phyloP scores from a whole-genome alignment of 2,113 vertebrate species.

The Excalfactoria chinensis region DNA sequence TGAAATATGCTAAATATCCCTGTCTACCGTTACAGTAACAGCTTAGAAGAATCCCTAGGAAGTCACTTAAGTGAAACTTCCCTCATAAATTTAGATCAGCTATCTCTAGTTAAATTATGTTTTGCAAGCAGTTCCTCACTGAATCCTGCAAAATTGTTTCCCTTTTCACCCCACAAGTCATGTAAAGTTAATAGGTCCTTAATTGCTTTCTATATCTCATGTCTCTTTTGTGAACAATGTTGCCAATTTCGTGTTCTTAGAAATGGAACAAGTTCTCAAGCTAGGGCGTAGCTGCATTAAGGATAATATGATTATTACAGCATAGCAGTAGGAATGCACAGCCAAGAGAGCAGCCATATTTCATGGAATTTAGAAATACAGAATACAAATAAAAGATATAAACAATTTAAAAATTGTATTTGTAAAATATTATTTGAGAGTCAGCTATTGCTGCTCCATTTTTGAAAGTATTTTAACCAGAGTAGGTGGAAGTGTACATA shows the following conservation, averaged over 20 bases:
- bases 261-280: conserved; percentile 32
- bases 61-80: conserved; percentile 39
- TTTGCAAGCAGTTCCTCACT: conserved; percentile 55
- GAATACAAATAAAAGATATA: neutral
- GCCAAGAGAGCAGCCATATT: neutral
- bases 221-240: conserved; percentile 36
- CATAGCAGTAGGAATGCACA: neutral
- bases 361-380: neutral
- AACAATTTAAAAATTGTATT: neutral
- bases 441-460: neutral
- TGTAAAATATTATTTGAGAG: neutral
- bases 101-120: conserved; percentile 42
- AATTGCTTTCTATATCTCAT: conserved; percentile 52
- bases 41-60: conserved; percentile 39
- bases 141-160: conserved; percentile 59
- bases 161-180: conserved; percentile 28
- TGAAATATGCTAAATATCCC: neutral
- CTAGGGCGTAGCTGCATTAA: neutral
- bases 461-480: neutral
- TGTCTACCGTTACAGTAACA: neutral
- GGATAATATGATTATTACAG: neutral
- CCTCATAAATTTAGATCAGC: conserved; percentile 64
- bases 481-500: neutral
- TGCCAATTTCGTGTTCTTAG: conserved; percentile 17
- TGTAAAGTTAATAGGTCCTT: conserved; percentile 56